Evolutionary conservation across 1,140 invertebrate species (phyloP).

Genomic region (Teleogryllus occipitalis): DNA sequence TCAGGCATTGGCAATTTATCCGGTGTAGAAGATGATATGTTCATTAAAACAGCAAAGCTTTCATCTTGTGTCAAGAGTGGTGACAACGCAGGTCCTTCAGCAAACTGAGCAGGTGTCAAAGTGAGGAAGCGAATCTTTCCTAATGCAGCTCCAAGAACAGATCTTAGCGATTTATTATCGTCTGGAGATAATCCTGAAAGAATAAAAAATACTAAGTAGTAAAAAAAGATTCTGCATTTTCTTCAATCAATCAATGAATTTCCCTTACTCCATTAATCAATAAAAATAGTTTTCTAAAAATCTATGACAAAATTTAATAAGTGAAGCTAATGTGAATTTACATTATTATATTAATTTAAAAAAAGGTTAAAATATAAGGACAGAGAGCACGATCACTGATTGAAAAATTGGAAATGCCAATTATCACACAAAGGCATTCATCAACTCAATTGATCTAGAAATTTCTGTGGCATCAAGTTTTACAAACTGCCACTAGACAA

Average conservation of each 20-base stretch:
- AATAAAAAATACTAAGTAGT: not conserved
- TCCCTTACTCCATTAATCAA: too few relatives aligned
- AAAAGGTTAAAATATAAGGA: too few relatives aligned
- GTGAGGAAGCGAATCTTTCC: slow-evolving; percentile 66
- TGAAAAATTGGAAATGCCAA: too few relatives aligned
- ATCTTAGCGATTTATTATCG: slow-evolving; percentile 36
- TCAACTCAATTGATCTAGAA: too few relatives aligned
- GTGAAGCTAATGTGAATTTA: too few relatives aligned
- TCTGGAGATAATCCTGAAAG: slow-evolving; percentile 27
- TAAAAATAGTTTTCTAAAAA: too few relatives aligned
- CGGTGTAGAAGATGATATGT: slow-evolving; percentile 58
- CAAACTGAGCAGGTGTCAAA: slow-evolving; percentile 68
- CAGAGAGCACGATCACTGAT: too few relatives aligned
- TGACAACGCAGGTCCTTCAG: slow-evolving; percentile 63
- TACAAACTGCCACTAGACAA: not conserved
- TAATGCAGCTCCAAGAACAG: slow-evolving; percentile 47
- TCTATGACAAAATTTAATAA: too few relatives aligned
- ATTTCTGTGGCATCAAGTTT: not conserved
- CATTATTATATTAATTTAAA: too few relatives aligned
- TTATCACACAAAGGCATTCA: too few relatives aligned
- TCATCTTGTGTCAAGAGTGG: slow-evolving; percentile 59
- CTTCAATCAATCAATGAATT: too few relatives aligned
- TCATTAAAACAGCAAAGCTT: slow-evolving; percentile 71
- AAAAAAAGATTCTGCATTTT: too few relatives aligned
- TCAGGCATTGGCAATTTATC: slow-evolving; percentile 52